These are phyloP conservation scores for Lophura swinhoii DNA, from an alignment of 2,797 vertebrate species.

Conservation along the genomic window DNA sequence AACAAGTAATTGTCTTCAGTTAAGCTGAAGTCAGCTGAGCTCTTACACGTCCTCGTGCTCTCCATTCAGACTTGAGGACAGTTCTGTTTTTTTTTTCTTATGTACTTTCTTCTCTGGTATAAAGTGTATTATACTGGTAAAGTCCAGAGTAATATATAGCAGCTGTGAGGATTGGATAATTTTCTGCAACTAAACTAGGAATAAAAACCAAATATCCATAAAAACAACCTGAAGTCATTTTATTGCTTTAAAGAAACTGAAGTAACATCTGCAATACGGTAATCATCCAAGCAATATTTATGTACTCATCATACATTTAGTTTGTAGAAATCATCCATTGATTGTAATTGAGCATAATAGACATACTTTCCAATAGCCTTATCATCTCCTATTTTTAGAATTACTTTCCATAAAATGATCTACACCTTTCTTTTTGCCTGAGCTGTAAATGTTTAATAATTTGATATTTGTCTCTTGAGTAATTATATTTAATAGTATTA, in stretches of 20 bases:
- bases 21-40: background rate
- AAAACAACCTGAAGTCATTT: background rate
- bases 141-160: background rate
- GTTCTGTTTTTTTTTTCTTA: background rate
- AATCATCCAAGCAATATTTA: conserved; percentile 8
- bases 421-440: background rate
- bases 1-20: background rate
- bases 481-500: background rate
- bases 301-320: background rate
- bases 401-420: background rate
- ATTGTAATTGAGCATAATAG: conserved; percentile 13
- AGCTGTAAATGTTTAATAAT: background rate
- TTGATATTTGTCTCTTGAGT: background rate
- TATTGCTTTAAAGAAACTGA: background rate
- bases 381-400: background rate
- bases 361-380: background rate
- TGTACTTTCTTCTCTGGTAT: background rate
- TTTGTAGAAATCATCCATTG: conserved; percentile 15
- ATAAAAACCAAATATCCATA: background rate
- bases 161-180: background rate
- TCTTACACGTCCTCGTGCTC: background rate
- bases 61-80: background rate
- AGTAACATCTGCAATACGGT: background rate
- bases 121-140: background rate
- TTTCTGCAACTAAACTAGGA: background rate